Percentiles rank a stretch among this genome's conserved stretches.
phyloP scores from a whole-genome alignment of 2,888 invertebrate species.

The Torymus texanus region DNA sequence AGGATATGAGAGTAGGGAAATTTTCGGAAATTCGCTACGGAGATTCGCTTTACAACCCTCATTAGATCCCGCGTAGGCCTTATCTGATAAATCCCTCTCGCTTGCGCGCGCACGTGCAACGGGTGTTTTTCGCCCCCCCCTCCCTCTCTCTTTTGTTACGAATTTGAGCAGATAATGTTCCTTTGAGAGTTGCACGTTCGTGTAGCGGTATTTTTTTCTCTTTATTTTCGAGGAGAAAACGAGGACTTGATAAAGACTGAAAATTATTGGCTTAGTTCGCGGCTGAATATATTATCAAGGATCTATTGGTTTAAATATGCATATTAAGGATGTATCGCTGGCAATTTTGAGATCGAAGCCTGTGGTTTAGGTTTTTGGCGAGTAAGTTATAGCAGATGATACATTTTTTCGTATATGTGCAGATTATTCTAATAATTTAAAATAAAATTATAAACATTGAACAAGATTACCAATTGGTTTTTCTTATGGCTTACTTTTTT shows the following conservation, averaged over 20 bases:
- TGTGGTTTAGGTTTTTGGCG: no score
- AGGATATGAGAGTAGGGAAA: constrained; percentile 50
- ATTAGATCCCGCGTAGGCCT: constrained; percentile 62
- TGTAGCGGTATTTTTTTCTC: neutral
- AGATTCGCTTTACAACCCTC: constrained; percentile 63
- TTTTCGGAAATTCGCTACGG: constrained; percentile 68
- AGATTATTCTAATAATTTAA: no score
- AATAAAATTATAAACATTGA: no score
- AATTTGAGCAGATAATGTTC: constrained; percentile 45
- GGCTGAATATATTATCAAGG: constrained; percentile 34
- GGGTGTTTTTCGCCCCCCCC: constrained; percentile 28
- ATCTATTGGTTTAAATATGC: neutral
- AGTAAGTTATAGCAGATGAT: no score
- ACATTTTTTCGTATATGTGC: no score
- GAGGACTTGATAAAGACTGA: constrained; percentile 14
- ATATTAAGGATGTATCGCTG: constrained; percentile 6
- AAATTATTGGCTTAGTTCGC: constrained; percentile 35
- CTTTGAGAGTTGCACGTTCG: neutral
- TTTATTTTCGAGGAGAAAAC: neutral
- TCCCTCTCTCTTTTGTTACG: constrained; percentile 31
- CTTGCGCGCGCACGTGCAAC: constrained; percentile 27
- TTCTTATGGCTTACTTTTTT: no score
- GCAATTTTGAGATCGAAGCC: no score
- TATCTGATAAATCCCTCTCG: constrained; percentile 47
- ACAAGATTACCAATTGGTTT: no score